phyloP scores from a whole-genome alignment of 2,113 vertebrate genomes.

The Toxotes jaculatrix region DNA sequence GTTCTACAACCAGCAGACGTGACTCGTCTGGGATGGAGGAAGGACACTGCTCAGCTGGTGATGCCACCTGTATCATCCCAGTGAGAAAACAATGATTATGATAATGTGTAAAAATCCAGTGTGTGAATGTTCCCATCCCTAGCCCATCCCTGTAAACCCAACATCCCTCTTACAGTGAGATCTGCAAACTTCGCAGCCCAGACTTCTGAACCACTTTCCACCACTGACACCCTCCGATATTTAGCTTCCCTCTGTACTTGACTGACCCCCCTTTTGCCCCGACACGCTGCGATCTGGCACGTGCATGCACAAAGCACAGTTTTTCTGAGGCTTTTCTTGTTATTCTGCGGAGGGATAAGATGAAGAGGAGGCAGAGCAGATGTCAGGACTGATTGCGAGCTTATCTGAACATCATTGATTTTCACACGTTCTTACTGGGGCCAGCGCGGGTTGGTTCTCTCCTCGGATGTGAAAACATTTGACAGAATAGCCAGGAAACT shows the following conservation, averaged over 20 bases:
- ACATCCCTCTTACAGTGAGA: no score
- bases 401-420: conserved; percentile 73
- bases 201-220: no score
- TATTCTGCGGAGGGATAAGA: conserved; percentile 24
- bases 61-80: background rate
- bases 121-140: no score
- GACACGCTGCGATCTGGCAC: background rate
- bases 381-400: conserved; percentile 60
- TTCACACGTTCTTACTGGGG: conserved; percentile 51
- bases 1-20: conserved; percentile 5
- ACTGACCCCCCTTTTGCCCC: background rate
- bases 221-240: background rate
- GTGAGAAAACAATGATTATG: background rate
- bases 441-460: conserved; percentile 29
- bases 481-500: conserved; percentile 50
- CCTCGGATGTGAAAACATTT: conserved; percentile 36
- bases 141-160: no score
- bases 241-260: background rate
- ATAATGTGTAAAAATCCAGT: background rate
- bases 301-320: background rate
- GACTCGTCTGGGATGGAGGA: conserved; percentile 13
- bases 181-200: no score
- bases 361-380: conserved; percentile 68
- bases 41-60: background rate
- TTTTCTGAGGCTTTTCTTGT: conserved; percentile 10